Percentiles rank a stretch among this genome's conserved stretches.
Evolutionary conservation across 2,113 vertebrate genomes (phyloP).

Genomic region (Phoenicopterus ruber): DNA sequence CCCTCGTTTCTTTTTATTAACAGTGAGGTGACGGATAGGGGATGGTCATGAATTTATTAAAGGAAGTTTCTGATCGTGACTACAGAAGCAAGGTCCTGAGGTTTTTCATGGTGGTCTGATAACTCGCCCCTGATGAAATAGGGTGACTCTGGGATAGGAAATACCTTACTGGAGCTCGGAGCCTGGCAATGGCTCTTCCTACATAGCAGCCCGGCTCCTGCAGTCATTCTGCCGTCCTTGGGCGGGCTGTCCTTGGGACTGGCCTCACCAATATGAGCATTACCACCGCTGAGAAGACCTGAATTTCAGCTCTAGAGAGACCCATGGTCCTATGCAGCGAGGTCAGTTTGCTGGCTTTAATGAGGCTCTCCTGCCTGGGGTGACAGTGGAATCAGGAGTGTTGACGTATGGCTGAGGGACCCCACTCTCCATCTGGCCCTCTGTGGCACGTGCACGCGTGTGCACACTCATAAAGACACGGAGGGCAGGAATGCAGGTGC

Average conservation of each 20-base stretch:
- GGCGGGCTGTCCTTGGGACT: not conserved
- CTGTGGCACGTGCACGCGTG: accelerated
- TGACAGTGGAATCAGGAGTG: not conserved
- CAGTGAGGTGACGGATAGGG: not conserved
- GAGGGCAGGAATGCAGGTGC: too few relatives aligned
- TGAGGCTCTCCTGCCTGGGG: not conserved
- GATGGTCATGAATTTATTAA: slow-evolving; percentile 12
- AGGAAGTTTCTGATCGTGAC: slow-evolving; percentile 12
- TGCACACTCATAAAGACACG: not conserved
- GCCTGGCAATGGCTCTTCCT: not conserved
- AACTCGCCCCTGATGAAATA: not conserved
- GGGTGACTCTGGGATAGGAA: not conserved
- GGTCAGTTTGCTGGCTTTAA: not conserved
- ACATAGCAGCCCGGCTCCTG: not conserved
- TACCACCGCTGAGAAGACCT: not conserved
- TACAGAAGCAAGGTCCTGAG: not conserved
- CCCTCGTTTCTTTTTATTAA: not conserved
- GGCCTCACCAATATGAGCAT: not conserved
- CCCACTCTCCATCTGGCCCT: not conserved
- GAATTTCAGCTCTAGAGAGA: not conserved
- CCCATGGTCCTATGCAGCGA: not conserved
- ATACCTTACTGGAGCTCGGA: not conserved
- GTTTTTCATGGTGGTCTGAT: slow-evolving; percentile 16
- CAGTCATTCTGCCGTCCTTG: not conserved
- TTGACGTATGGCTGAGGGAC: not conserved